phyloP scores from a whole-genome alignment of 2,888 invertebrate genomes.

The Conomelus anceps region DNA sequence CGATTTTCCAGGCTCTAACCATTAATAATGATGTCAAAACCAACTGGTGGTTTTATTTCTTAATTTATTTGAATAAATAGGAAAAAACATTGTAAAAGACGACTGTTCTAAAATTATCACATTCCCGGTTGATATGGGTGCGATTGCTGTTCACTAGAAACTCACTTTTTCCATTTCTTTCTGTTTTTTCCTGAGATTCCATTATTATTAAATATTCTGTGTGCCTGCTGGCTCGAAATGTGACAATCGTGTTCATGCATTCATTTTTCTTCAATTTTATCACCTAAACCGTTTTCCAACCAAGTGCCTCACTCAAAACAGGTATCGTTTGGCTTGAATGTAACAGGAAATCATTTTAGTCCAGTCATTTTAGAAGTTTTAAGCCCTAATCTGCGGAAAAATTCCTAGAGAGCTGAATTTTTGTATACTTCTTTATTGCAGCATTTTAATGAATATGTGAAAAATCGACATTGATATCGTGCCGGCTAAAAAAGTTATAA shows the following conservation, averaged over 20 bases:
- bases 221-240: not conserved
- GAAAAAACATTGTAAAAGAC: not conserved
- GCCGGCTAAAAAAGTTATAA: too few species aligned
- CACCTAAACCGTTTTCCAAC: not conserved
- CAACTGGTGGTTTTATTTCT: not conserved
- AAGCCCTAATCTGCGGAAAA: too few species aligned
- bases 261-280: not conserved
- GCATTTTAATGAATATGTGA: too few species aligned
- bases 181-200: not conserved
- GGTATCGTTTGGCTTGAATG: not conserved
- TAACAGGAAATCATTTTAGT: not conserved
- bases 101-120: not conserved
- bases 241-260: not conserved
- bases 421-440: too few species aligned
- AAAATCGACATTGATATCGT: too few species aligned
- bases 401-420: too few species aligned
- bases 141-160: not conserved
- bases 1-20: too few species aligned
- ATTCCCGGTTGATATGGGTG: not conserved
- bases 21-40: too few species aligned
- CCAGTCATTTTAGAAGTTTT: too few species aligned
- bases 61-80: not conserved
- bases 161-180: not conserved
- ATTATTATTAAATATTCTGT: not conserved
- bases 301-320: not conserved